Evolutionary conservation across 2,797 vertebrate species (phyloP).

Genomic region (Rhyacichthys aspro): DNA sequence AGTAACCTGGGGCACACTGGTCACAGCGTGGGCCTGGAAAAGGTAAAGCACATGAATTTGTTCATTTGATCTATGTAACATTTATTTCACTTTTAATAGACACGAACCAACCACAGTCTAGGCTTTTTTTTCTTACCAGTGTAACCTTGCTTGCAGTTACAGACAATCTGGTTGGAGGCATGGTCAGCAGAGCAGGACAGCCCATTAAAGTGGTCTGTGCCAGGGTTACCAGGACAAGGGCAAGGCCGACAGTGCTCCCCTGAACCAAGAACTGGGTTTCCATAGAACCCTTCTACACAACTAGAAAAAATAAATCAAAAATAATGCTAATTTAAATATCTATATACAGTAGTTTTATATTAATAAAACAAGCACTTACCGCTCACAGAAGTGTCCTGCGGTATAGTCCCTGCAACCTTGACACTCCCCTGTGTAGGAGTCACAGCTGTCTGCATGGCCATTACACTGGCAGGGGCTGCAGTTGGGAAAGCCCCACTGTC

Average conservation of each 20-base stretch:
- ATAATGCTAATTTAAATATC: neutral
- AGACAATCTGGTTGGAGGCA: conserved; percentile 81
- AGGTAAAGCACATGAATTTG: neutral
- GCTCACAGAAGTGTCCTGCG: conserved; percentile 80
- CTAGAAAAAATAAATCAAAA: conserved; percentile 49
- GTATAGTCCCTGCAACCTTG: conserved; percentile 79
- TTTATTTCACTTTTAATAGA: too few relatives aligned
- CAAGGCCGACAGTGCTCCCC: conserved; percentile 89
- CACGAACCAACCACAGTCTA: too few relatives aligned
- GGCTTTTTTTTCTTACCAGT: conserved; percentile 72
- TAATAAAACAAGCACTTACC: conserved; percentile 58
- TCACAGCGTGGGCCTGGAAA: conserved; percentile 83
- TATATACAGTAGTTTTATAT: neutral
- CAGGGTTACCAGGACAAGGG: conserved; percentile 84
- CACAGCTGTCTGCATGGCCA: conserved; percentile 80
- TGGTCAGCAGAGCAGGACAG: conserved; percentile 78
- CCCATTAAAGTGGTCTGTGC: conserved; percentile 82
- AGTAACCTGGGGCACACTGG: conserved; percentile 84
- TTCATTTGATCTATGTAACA: neutral
- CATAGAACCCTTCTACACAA: conserved; percentile 85
- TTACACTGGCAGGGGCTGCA: conserved; percentile 87
- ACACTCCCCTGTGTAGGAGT: conserved; percentile 76
- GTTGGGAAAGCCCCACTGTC: conserved; percentile 83
- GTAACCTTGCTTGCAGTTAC: conserved; percentile 84
- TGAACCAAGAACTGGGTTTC: conserved; percentile 85